Conservation (phyloP, 1,140 invertebrate genomes). For the Gonatopus flavifemur region DNA sequence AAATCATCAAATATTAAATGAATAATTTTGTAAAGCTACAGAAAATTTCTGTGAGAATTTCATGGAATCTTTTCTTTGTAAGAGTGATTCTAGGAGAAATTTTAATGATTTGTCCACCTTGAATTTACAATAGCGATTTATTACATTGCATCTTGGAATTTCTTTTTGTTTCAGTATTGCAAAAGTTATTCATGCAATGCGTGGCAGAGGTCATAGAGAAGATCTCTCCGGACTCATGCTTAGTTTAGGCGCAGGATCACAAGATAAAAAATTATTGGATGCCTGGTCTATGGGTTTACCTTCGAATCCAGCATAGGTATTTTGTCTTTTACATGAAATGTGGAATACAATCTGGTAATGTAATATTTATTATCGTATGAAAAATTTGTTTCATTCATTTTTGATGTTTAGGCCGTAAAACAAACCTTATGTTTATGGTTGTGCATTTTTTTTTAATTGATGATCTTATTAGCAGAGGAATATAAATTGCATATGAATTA, state of each 20-base stretch:
- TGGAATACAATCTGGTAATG: constrained; percentile 16
- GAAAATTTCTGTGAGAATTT: too few species aligned
- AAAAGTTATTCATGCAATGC: constrained; percentile 50
- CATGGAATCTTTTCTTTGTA: too few species aligned
- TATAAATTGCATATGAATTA: background rate
- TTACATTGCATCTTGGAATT: too few species aligned
- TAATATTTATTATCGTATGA: constrained; percentile 21
- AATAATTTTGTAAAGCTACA: too few species aligned
- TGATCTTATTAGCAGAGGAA: constrained; percentile 13
- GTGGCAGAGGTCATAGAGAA: constrained; percentile 40
- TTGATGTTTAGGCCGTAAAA: constrained; percentile 3
- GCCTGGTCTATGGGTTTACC: constrained; percentile 53
- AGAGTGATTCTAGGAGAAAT: too few species aligned
- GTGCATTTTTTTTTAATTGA: constrained; percentile 30
- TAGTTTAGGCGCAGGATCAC: constrained; percentile 51
- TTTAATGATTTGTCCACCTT: too few species aligned
- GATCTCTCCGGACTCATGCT: constrained; percentile 50
- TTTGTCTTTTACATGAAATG: constrained; percentile 8
- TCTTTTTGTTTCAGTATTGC: constrained; percentile 45
- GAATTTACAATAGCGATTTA: too few species aligned
- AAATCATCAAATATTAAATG: too few species aligned
- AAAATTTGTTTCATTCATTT: constrained; percentile 5
- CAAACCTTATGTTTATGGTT: constrained; percentile 28
- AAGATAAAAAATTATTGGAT: constrained; percentile 51
- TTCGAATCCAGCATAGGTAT: constrained; percentile 46